A percentile compares a stretch with the other conserved stretches of the same genome.
phyloP scores from a whole-genome alignment of 2,797 vertebrate genomes.

The Pangasius mekongensis region DNA sequence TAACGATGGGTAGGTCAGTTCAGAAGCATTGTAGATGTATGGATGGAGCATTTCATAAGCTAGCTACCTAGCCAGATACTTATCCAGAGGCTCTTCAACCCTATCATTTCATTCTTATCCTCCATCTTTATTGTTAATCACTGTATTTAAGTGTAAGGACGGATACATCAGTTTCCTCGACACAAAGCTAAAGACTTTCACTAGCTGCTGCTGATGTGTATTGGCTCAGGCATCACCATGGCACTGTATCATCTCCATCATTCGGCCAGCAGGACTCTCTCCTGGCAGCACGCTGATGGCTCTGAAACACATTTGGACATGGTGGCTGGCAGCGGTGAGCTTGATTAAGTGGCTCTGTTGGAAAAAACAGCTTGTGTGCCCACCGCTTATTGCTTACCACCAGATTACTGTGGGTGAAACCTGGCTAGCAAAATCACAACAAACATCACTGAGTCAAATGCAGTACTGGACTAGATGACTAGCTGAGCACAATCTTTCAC shows the following conservation, averaged over 20 bases:
- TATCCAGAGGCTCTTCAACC: neutral
- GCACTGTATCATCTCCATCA: conserved; percentile 12
- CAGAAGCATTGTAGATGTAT: neutral
- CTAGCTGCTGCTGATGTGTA: conserved; percentile 7
- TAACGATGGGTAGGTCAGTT: neutral
- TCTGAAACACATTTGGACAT: conserved; percentile 44
- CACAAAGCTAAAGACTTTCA: neutral
- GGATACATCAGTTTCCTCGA: conserved; percentile 3
- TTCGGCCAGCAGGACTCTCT: conserved; percentile 7
- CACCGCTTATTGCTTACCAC: conserved; percentile 40
- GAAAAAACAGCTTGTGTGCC: conserved; percentile 47
- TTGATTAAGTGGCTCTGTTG: conserved; percentile 54
- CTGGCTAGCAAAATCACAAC: conserved; percentile 22
- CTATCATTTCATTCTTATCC: neutral
- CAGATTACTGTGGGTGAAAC: conserved; percentile 41
- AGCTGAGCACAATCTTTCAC: neutral
- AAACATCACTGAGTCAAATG: conserved; percentile 26
- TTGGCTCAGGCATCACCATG: conserved; percentile 21
- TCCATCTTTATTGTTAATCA: neutral
- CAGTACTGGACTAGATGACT: neutral
- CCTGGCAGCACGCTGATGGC: conserved; percentile 32
- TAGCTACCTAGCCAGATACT: neutral
- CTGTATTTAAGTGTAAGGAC: neutral
- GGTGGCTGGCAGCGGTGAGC: conserved; percentile 49
- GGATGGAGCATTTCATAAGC: neutral